Evolutionary conservation across 2,113 vertebrate genomes (phyloP), one percentile per base, ranked within the genome.

Genomic region (Gasterosteus nipponicus): DNA sequence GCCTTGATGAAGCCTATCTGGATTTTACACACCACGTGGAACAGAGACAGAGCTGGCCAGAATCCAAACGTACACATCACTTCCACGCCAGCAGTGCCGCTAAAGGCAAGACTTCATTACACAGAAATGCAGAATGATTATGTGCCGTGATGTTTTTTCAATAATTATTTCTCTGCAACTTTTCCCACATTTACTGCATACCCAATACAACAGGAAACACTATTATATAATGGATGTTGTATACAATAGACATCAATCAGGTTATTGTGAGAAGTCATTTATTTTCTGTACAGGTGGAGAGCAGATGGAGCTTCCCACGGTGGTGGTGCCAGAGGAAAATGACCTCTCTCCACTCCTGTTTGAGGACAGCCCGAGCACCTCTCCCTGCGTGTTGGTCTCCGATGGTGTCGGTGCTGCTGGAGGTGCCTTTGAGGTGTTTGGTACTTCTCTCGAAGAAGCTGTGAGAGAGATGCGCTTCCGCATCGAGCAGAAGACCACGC

Each of bases 401-500:
- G 76, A 83, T 68, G 93, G 86, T n/a, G n/a, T 41, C 8, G 15
- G 9, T 68, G 75, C 66, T n/a, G 29, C 79, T 76, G 65, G 70
- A 47, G 93, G 88, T 44, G 82, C 72, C 0, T 39, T 94, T 10
- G 87, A 90, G 65, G 91, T 97, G 75, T 99, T 99, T 93, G 97
- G 96, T 77, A 96, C 86, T 7, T 96, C 95, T 88, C 93, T 95
- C 0, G 97, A 99, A 77, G 97, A 99, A 88, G 96, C 92, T 70
- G 97, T 99, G 76, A 96, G 95, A 84, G 98, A 99, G 94, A 98
- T 99, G 94, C 96, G 98, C 53, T 99, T 98, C 87, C 96, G 95
- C 57, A 97, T 99, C 56, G 94, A 99, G 82, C 97, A 97, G 89
- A 97, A 96, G 93, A 99, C 97, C 46, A 92, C 82, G 4, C 89